Base-by-base conservation (phyloP, 2,888 invertebrate species). In the Drosophila dives region DNA sequence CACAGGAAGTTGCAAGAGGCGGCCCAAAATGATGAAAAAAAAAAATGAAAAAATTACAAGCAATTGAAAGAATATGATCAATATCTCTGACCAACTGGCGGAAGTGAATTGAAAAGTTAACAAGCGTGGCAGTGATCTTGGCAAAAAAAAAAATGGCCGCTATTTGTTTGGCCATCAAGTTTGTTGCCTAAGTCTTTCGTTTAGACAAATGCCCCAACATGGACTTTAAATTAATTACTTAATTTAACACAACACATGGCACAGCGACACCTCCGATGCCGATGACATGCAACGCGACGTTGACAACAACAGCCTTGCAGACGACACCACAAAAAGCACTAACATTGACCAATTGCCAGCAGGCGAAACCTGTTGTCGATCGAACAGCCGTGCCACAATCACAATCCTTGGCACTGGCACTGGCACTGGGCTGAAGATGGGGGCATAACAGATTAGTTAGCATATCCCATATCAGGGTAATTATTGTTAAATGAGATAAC, bases 401-500 rank as follows among this genome's bases (percentile, higher is more conserved):
- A 33, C 51, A 55, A 50, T 66, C 56, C 51, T 67, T 17, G 38
- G 29, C 29, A 29, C 29, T 29, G 29, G 29, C 29, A 40, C 56
- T 20, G n/a, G 48, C 32, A 32, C 70, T 32, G 61, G 55, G 29
- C 64, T 38, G 65, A 60, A 73, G 75, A 81, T 79, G 76, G 81
- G 75, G 82, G 80, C 84, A 83, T 83, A 91, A 92, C 92, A 92
- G 92, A 92, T 91, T 92, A 92, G 92, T 92, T 91, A 90, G 91
- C 92, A 91, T 92, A 92, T 91, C 93, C 93, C 92, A 93, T 93
- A 93, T 93, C 93, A 93, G 92, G 92, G 93, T 93, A 93, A 93
- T 93, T 93, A 93, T 92, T 93, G 93, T 93, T 93, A 93, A 93
- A 93, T 92, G 91, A 91, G 93, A 93, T 93, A 93, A 92, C 92